These are phyloP conservation scores for Acanthosepion pharaonis DNA, from an alignment of 2,888 invertebrate genomes.

Conservation along the genomic window DNA sequence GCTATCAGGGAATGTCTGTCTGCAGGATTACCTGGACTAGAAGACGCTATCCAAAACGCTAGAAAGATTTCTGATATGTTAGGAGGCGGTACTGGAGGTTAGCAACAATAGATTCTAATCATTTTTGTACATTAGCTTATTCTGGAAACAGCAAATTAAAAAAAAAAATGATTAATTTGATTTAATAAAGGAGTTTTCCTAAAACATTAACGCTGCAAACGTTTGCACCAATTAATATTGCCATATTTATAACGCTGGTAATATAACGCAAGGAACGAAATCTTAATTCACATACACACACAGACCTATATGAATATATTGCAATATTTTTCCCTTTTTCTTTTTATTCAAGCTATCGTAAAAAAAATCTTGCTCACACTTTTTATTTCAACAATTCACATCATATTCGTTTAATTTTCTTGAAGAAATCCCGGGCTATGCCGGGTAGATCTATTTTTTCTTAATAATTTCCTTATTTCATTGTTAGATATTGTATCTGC, in stretches of 20 bases:
- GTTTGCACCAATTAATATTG: too few relatives aligned
- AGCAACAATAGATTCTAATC: not conserved
- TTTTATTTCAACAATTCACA: too few relatives aligned
- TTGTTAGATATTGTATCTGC: conserved; percentile 36
- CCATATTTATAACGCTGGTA: too few relatives aligned
- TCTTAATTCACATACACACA: too few relatives aligned
- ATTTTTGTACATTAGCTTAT: not conserved
- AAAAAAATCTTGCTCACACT: too few relatives aligned
- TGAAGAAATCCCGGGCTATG: too few relatives aligned
- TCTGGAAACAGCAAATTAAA: not conserved
- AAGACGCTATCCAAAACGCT: not conserved
- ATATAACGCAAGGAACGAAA: too few relatives aligned
- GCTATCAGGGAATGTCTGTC: not conserved
- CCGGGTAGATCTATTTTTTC: not conserved
- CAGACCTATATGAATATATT: too few relatives aligned
- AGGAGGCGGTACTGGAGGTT: conserved; percentile 41
- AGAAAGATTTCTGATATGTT: not conserved
- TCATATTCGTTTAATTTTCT: too few relatives aligned
- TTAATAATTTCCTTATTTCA: not conserved
- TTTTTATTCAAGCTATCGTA: too few relatives aligned
- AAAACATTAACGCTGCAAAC: too few relatives aligned
- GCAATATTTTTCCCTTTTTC: too few relatives aligned
- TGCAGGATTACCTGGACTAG: conserved; percentile 16
- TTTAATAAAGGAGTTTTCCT: not conserved
- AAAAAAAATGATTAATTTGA: not conserved